Evolutionary conservation across 2,113 vertebrate genomes (phyloP).

Genomic region (Gallinago paraguaiae): DNA sequence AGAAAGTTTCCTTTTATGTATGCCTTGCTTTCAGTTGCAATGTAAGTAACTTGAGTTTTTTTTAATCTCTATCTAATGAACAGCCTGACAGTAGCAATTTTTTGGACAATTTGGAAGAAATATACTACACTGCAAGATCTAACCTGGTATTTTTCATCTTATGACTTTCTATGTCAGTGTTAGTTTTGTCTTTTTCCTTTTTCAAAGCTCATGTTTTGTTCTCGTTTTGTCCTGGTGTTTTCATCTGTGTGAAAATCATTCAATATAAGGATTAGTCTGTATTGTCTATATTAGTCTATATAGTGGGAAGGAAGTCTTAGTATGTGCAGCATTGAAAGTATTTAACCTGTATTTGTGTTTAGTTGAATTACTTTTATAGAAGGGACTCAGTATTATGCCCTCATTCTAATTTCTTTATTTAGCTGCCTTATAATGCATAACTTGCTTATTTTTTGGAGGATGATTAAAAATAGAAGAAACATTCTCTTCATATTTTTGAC

Average conservation of each 20-base stretch:
- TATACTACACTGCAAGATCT: constrained; percentile 99
- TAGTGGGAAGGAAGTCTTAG: not conserved
- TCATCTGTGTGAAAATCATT: not conserved
- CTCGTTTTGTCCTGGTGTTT: constrained; percentile 6
- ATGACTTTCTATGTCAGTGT: constrained; percentile 76
- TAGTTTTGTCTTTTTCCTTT: constrained; percentile 68
- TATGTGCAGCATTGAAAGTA: not conserved
- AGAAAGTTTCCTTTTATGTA: constrained; percentile 65
- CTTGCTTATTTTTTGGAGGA: not conserved
- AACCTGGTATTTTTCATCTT: constrained; percentile 92
- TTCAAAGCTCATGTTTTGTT: constrained; percentile 39
- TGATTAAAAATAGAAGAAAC: not conserved
- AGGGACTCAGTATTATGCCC: not conserved
- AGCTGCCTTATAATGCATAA: not conserved
- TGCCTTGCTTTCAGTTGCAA: constrained; percentile 68
- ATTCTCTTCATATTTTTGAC: not conserved
- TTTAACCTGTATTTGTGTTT: not conserved
- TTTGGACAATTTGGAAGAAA: constrained; percentile 98
- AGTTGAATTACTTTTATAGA: not conserved
- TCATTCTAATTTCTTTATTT: not conserved
- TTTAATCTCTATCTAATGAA: constrained; percentile 90
- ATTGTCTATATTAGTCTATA: not conserved
- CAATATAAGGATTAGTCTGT: not conserved
- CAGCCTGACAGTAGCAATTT: constrained; percentile 94
- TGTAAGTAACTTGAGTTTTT: constrained; percentile 91